A percentile compares a stretch with the other conserved stretches of the same genome.
Conservation (phyloP, 2,888 invertebrate species). For the Sthenelais limicola region DNA sequence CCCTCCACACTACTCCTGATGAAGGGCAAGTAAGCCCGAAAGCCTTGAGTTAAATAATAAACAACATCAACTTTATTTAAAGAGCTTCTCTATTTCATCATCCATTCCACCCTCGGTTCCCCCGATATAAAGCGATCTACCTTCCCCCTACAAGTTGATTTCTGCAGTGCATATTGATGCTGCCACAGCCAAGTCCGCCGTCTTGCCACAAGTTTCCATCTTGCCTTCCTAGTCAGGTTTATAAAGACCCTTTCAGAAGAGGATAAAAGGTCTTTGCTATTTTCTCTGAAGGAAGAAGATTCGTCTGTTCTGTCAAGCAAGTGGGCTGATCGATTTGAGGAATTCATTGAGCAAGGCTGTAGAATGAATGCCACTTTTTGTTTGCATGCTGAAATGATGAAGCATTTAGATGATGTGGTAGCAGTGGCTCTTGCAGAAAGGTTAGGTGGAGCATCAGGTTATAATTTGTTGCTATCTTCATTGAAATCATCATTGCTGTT, state of each 20-base stretch:
- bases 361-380: conserved; percentile 41
- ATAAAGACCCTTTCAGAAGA: background rate
- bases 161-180: conserved; percentile 2
- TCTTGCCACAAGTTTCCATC: conserved; percentile 27
- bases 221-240: background rate
- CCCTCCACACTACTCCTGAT: no score
- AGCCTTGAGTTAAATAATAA: no score
- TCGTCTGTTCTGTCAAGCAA: background rate
- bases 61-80: no score
- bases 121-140: no score
- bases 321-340: background rate
- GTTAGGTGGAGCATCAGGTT: conserved; percentile 47
- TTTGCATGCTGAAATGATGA: conserved; percentile 48
- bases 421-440: conserved; percentile 48
- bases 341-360: background rate
- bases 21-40: no score
- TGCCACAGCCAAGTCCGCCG: conserved; percentile 18
- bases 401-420: conserved; percentile 50
- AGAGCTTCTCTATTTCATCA: no score
- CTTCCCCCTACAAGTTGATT: no score
- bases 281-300: background rate
- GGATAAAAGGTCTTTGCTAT: background rate
- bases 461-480: conserved; percentile 46
- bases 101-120: no score
- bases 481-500: conserved; percentile 49